Conservation (phyloP, 1,140 invertebrate species). For the Drosophila ercepeae region DNA sequence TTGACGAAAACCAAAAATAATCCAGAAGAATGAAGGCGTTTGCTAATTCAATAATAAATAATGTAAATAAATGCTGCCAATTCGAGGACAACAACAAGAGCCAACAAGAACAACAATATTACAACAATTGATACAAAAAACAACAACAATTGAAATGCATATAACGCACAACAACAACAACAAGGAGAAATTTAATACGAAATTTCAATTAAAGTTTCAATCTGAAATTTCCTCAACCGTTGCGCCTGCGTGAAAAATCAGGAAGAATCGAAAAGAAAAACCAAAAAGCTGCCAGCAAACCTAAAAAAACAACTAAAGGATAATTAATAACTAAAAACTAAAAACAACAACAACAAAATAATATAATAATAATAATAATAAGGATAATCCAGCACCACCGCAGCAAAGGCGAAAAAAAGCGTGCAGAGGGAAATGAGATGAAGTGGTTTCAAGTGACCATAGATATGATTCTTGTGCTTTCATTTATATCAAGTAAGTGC, state of each 20-base stretch:
- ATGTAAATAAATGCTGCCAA: conserved; percentile 79
- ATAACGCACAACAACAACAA: conserved; percentile 55
- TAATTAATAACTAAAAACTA: not conserved
- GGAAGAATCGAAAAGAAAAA: conserved; percentile 6
- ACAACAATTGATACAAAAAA: not conserved
- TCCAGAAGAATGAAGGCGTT: conserved; percentile 2
- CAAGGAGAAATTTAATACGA: conserved; percentile 8
- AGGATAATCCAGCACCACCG: conserved; percentile 16
- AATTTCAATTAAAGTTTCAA: conserved; percentile 15
- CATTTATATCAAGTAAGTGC: conserved; percentile 82
- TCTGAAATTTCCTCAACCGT: not conserved
- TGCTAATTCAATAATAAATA: conserved; percentile 50
- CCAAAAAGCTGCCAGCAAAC: conserved; percentile 9
- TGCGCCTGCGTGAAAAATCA: conserved; percentile 39
- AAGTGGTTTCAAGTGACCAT: conserved; percentile 83
- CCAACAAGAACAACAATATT: not conserved
- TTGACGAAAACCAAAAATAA: conserved; percentile 21
- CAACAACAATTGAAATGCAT: conserved; percentile 52
- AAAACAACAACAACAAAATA: not conserved
- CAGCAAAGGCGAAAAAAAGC: conserved; percentile 47
- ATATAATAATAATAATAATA: conserved; percentile 13
- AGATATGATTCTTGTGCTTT: conserved; percentile 83
- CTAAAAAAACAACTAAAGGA: not conserved
- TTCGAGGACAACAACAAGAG: conserved; percentile 30
- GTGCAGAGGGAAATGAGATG: conserved; percentile 82